Evolutionary conservation across 2,888 invertebrate genomes (phyloP), one percentile per base, ranked within the genome.

Genomic region (Cryptocephalus primarius): DNA sequence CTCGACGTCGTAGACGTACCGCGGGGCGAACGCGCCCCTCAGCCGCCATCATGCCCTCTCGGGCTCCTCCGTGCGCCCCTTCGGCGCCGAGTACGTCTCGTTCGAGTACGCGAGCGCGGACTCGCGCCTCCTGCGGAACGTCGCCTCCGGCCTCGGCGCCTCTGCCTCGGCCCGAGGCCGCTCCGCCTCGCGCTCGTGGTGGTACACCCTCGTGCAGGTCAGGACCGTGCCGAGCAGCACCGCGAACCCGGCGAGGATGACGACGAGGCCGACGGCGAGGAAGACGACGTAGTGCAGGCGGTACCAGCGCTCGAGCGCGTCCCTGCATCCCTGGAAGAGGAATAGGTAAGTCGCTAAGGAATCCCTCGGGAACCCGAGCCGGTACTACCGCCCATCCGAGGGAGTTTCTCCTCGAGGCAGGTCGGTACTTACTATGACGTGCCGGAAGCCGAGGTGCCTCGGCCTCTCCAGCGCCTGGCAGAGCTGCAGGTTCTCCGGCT

Each of bases 271-370:
- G 13, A 79, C 76, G 4, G 76, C 73, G 59, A 88, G 73, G 55
- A 88, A 77, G 34, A 83, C 70, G 31, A 82, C 65, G 57, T 85
- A 85, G 55, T 88, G 88, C 48, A 84, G 77, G 47, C 83, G 78
- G 61, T 85, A 85, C 88, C 88, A 88, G 48, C 78, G 76, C 65
- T 87, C 84, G 46, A 88, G 68, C 63, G 76, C 76, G 32, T 73
- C 75, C 40, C 82, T 68, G 55, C 88, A 88, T 14, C 86, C 83
- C 83, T 83, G 68, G 39, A 6, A 36, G 12, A 11, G 4, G 3
- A 22, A 22, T 2, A 22, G 22, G 22, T 22, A 4, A 4, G 22
- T n/a, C n/a, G n/a, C n/a, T n/a, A n/a, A n/a, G n/a, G n/a, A 34
- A 34, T 34, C 34, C 9, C 9, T 34, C n/a, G 34, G n/a, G 34